These are phyloP conservation scores for Hylyphantes graminicola DNA, from an alignment of 1,140 invertebrate genomes.

Conservation along the genomic window DNA sequence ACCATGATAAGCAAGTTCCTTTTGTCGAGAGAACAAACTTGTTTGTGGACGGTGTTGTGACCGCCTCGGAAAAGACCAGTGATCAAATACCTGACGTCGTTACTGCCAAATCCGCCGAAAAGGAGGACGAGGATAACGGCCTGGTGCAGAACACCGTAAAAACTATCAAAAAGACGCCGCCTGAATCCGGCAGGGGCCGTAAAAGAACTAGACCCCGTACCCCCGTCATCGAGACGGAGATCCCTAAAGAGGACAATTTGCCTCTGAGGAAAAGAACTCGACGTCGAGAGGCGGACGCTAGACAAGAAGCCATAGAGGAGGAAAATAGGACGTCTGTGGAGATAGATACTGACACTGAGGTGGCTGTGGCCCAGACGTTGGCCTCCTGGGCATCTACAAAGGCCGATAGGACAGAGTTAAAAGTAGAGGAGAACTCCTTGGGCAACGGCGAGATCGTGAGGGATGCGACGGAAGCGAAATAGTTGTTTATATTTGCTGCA, in stretches of 20 bases:
- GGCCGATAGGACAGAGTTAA: conserved; percentile 45
- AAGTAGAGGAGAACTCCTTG: conserved; percentile 12
- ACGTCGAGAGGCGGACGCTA: conserved; percentile 21
- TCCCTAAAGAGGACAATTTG: conserved; percentile 35
- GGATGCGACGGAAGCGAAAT: conserved; percentile 30
- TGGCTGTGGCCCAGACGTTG: conserved; percentile 54
- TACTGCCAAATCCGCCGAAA: conserved; percentile 9
- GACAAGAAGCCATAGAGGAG: background rate
- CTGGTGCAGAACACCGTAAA: conserved; percentile 3
- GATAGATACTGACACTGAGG: conserved; percentile 59
- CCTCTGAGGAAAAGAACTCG: conserved; percentile 37
- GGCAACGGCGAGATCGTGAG: conserved; percentile 48
- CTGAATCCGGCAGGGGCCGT: conserved; percentile 23
- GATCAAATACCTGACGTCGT: conserved; percentile 31
- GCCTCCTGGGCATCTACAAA: conserved; percentile 55
- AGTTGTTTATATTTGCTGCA: background rate
- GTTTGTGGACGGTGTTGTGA: conserved; percentile 7
- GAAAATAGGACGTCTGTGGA: conserved; percentile 45
- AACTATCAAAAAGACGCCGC: conserved; percentile 26
- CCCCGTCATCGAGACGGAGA: conserved; percentile 17
- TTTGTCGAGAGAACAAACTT: conserved; percentile 36
- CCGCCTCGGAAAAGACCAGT: conserved; percentile 28
- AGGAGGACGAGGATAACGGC: background rate
- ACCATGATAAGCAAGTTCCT: conserved; percentile 41
- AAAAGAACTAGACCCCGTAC: conserved; percentile 48